Base-by-base conservation (phyloP, 2,888 invertebrate genomes). In the Auanema freiburgensis region DNA sequence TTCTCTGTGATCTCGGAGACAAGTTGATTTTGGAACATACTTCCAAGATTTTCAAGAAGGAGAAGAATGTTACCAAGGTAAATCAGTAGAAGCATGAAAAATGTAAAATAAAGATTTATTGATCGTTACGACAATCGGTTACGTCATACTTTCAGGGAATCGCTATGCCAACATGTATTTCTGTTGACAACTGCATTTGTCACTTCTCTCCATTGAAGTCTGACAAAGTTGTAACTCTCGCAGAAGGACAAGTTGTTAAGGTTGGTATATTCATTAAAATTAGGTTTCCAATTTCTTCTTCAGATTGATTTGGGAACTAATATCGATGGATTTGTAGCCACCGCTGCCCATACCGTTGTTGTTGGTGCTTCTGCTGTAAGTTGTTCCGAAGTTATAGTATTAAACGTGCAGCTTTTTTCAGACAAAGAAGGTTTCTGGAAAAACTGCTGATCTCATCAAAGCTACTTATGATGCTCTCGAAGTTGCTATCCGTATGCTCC, bases 101-200 rank as follows among this genome's bases (percentile, higher is more conserved):
- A 5, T 33, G 3, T 3, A 33, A 3, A 33, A 33, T 33, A 5
- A 8, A 5, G 33, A 5, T 3, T 33, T 33, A 33, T 33, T 33
- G 33, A 33, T 33, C 33, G 33, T 3, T 33, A 5, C 8, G 33
- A 5, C 33, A 33, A 33, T 5, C 33, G 33, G 11, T 16, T 46
- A 46, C 16, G 8, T 21, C 46, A 14, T 33, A 8, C 33, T 58
- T 66, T 58, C 40, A 74, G 76, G 77, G 89, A 79, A 92, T 97
- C 84, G 96, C 98, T 46, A 98, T 98, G 86, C 98, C 98, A 60
- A 97, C 97, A 66, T 98, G 97, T 87, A 89, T 99, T 70, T 97
- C 96, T 21, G 91, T 95, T 63, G 98, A 99, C 87, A 96, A 98
- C 86, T 96, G 96, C 87, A 93, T 98, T 85, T 98, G 98, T 86